Base-by-base conservation (phyloP, 2,113 vertebrate genomes). In the Reinhardtius hippoglossoides region DNA sequence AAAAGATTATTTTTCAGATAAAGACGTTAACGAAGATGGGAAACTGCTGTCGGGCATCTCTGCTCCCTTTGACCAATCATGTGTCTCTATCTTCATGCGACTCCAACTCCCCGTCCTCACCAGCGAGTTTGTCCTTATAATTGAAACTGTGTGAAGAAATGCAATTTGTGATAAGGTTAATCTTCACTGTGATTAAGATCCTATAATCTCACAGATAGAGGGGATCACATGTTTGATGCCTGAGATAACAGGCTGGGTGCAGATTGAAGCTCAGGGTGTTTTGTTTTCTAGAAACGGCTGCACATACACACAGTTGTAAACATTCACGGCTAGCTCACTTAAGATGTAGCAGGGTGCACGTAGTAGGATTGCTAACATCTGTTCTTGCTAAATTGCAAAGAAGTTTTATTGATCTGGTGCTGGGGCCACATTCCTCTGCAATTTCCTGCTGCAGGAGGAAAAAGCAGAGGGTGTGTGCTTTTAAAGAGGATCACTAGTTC, bases 381-480 rank as follows among this genome's bases (percentile, higher is more conserved):
- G 89, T 88, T 89, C 88, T 90, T 89, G 91, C 92, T 92, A 88
- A 93, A 90, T 86, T 90, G 81, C 75, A 92, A 81, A 78, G 64
- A 74, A 57, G 62, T 78, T 89, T 81, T 90, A 92, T 92, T 88
- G 90, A 93, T 92, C 87, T 78, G 71, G n/a, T 74, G 62, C 75
- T 54, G 73, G 23, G 56, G 77, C 74, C 15, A 74, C 89, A 83
- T 92, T 92, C 86, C 83, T 85, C 46, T 3, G 62, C 89, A 87
- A 88, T 89, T 91, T 85, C 89, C 70, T 86, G 81, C 74, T 18
- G 74, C 50, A 18, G 48, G 67, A 81, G 66, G 73, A 83, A 79
- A 77, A 84, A 66, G 55, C 55, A 75, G 42, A 70, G 67, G 69
- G 70, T 67, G 67, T 24, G 44, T 56, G 74, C 68, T 71, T 84